Evolutionary conservation across 2,888 invertebrate species (phyloP), one percentile per base, ranked within the genome.

Genomic region (Acleris holmiana): DNA sequence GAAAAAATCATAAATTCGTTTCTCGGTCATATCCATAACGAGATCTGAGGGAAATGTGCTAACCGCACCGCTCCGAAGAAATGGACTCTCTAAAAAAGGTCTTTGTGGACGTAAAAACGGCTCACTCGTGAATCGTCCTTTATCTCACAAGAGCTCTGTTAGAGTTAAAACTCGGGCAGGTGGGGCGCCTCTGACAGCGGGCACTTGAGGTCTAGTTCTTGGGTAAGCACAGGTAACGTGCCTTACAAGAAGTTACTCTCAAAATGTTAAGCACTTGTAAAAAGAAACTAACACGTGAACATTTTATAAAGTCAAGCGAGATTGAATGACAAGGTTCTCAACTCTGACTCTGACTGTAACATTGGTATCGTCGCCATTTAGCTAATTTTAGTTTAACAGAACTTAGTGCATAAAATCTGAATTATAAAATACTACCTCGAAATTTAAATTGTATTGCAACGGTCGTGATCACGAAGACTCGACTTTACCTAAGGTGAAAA

Each of bases 71-170:
- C 73, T 72, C 70, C 71, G 71, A 79, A 79, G 82, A 77, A 81
- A 81, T 78, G 79, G 80, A 81, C 78, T 77, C 77, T 71, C 72
- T 67, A 72, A 76, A 29, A 80, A 82, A 76, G 78, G 80, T 75
- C 78, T 82, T 81, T 82, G 80, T 78, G 75, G 74, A 78, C 76
- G 76, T 76, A 78, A 81, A 78, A 83, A 80, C 74, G 76, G 73
- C 74, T 80, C 76, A 73, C 70, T 73, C 74, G 75, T 75, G 78
- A 75, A 78, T 77, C 74, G 76, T 76, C 76, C 73, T 75, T 78
- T 78, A 80, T 79, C 77, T 80, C 73, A 73, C 76, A 76, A 74
- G 70, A 76, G 71, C 72, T 73, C 74, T 69, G 77, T 77, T 74
- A 69, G 65, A 77, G 75, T 77, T 78, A 74, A 77, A 78, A 76